Conservation (phyloP, 2,888 invertebrate genomes). For the Flabesymbios commensalis region DNA sequence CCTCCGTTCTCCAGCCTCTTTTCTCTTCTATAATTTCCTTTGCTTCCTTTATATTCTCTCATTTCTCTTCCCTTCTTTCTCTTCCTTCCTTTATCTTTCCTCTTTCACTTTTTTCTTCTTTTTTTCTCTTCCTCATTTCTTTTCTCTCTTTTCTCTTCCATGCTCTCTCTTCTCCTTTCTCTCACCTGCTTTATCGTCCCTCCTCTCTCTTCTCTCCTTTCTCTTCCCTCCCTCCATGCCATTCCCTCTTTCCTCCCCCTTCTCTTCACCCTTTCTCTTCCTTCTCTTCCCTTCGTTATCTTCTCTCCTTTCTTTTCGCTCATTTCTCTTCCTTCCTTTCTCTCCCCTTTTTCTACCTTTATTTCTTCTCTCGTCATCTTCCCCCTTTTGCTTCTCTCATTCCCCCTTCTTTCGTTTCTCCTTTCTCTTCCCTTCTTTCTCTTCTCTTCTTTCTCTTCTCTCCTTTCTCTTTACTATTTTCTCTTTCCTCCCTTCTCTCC, state of each 20-base stretch:
- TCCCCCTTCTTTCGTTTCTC: background rate
- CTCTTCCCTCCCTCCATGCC: background rate
- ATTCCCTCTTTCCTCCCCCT: background rate
- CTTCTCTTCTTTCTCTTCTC: slow-evolving; percentile 7
- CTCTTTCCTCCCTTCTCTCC: slow-evolving; percentile 3
- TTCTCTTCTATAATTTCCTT: too few relatives aligned
- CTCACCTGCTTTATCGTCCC: slow-evolving; percentile 3
- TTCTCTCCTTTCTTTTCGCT: slow-evolving; percentile 3
- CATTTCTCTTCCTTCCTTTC: background rate
- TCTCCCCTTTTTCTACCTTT: background rate
- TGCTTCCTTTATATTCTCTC: background rate
- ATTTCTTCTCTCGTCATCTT: slow-evolving; percentile 7
- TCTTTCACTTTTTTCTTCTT: background rate
- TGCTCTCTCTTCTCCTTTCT: background rate
- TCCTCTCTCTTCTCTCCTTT: slow-evolving; percentile 4
- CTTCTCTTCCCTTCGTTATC: slow-evolving; percentile 3
- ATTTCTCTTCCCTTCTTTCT: background rate
- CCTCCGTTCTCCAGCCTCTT: too few relatives aligned
- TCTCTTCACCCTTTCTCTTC: slow-evolving; percentile 3
- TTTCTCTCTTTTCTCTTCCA: background rate
- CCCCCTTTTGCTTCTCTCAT: background rate
- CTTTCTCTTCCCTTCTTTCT: slow-evolving; percentile 4
- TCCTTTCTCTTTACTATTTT: slow-evolving; percentile 9
- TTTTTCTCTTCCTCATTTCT: too few relatives aligned
- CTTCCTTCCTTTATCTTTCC: background rate